Evolutionary conservation across 92 coral and sea anemone species (phyloP), one percentile per base, ranked within the genome.

Genomic region (Porites evermanni): DNA sequence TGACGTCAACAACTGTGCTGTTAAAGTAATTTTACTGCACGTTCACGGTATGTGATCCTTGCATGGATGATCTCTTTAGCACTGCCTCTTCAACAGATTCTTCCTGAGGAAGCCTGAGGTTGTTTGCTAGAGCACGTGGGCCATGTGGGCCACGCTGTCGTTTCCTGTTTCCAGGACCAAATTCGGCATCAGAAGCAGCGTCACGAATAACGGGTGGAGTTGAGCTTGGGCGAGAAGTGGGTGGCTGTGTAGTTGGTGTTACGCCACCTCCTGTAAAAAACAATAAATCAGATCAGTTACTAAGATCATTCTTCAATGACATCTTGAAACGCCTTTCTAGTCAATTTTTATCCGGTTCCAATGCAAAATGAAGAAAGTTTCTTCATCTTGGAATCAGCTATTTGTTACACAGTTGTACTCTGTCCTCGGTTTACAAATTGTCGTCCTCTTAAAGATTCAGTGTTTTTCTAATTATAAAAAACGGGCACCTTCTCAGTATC

Each of bases 41-140:
- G 64, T 67, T 56, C 50, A 80, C 74, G 32, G 23, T 52, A 38
- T 60, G 65, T 68, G 66, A 67, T 67, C 84, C 84, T 67, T 53
- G 66, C 74, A 89, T 88, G 44, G 85, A 75, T 65, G 97, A 88
- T 78, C 96, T 85, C 87, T 94, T 94, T 67, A 96, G 83, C 50
- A 96, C 98, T 14, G 98, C 94, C 70, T 94, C 98, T 73, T 96
- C 98, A 72, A 96, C 90, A 18, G 95, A 88, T 29, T 90, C 96
- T 60, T 85, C 86, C 77, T 82, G 84, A 67, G 84, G 75, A 21
- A 13, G 17, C 53, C 11, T 80, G 52, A 80, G 65, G 11, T 23
- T 21, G 20, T 68, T 80, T 47, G 11, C 44, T 0, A 10, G 83
- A 1, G 58, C 83, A 66, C n/a, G 24, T 67, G 21, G 26, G 47